Percentiles rank a stretch among this genome's conserved stretches.
These are phyloP conservation scores for Megaptera novaeangliae DNA, from an alignment of 2,113 vertebrate genomes.

Conservation along the genomic window DNA sequence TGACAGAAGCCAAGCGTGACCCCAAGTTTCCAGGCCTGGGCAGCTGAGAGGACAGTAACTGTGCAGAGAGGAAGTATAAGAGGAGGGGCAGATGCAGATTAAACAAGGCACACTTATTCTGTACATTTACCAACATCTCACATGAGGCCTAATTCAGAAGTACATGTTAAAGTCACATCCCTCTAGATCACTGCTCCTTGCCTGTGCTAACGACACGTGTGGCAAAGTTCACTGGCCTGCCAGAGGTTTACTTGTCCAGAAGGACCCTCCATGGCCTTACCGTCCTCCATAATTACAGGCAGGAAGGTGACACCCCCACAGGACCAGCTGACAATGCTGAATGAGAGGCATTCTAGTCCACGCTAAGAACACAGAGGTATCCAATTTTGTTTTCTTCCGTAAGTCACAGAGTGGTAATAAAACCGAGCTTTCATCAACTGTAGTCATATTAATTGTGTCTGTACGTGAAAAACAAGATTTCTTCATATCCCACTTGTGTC, in stretches of 20 bases:
- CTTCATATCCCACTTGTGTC: background rate
- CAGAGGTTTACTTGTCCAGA: background rate
- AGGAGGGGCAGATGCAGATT: background rate
- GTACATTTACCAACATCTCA: background rate
- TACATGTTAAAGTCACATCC: background rate
- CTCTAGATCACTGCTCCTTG: background rate
- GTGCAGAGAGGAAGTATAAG: background rate
- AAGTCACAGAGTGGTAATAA: background rate
- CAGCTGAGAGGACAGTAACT: background rate
- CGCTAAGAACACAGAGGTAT: background rate
- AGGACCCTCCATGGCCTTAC: background rate
- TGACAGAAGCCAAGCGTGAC: background rate
- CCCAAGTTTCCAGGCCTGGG: background rate
- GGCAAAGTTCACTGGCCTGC: background rate
- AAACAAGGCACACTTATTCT: background rate
- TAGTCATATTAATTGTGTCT: background rate
- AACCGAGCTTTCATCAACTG: background rate
- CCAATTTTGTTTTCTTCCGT: background rate
- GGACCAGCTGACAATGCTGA: background rate
- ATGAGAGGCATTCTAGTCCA: background rate
- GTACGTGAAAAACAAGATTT: background rate
- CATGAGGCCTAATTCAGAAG: background rate
- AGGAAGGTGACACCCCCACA: background rate
- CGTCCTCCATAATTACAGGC: background rate
- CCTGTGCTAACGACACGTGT: background rate